Percentiles rank a stretch among this genome's conserved stretches.
Conservation (phyloP, 2,888 invertebrate genomes). For the Drosophila anomelani region DNA sequence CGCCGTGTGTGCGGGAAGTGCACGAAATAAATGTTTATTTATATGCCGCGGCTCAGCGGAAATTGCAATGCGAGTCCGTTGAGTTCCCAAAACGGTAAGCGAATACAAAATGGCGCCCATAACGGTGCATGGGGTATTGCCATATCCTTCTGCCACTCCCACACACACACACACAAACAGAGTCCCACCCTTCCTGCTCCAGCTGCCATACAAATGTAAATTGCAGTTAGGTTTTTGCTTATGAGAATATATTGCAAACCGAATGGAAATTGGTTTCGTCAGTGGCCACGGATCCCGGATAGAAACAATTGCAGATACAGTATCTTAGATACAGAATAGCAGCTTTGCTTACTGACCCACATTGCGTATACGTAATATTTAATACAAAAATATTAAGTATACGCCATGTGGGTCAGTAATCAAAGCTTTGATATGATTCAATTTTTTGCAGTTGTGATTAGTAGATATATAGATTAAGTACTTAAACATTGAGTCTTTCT, state of each 20-base stretch:
- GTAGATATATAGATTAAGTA: background rate
- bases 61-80: conserved; percentile 69
- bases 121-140: conserved; percentile 66
- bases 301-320: conserved; percentile 3
- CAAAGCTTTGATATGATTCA: background rate
- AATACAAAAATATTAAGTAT: too few species aligned
- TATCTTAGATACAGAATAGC: background rate
- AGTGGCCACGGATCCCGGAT: background rate
- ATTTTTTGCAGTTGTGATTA: background rate
- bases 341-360: conserved; percentile 1
- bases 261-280: conserved; percentile 66
- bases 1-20: conserved; percentile 62
- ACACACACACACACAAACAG: too few species aligned
- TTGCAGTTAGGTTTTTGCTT: conserved; percentile 65
- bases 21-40: conserved; percentile 78
- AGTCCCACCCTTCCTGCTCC: background rate
- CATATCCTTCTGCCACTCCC: conserved; percentile 1
- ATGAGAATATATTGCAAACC: conserved; percentile 64
- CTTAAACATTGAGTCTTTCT: background rate
- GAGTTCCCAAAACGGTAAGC: conserved; percentile 56
- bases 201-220: conserved; percentile 63
- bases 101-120: conserved; percentile 75
- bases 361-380: conserved; percentile 29
- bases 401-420: too few species aligned
- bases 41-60: conserved; percentile 70